These are phyloP conservation scores for Chondrilla cf. caribensis DNA, from an alignment of 37 sponge, comb jelly and placozoan species.

Conservation along the genomic window DNA sequence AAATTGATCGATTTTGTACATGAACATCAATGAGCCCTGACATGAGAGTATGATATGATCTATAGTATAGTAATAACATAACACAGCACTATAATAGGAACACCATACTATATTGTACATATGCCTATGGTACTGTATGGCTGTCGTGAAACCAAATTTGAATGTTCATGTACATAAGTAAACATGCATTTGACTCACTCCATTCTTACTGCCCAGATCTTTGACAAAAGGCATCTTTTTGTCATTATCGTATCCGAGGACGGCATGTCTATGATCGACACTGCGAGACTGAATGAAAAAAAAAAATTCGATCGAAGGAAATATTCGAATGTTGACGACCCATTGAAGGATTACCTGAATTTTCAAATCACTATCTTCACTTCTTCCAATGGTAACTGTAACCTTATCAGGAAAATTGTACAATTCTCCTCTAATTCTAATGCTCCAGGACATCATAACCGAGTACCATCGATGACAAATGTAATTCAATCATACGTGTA, in stretches of 20 bases:
- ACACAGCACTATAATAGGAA: too few species aligned
- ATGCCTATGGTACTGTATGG: too few species aligned
- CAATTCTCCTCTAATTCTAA: slow-evolving; percentile 22
- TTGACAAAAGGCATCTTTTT: not conserved
- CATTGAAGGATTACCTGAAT: slow-evolving; percentile 3
- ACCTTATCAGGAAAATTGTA: not conserved
- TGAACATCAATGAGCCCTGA: too few species aligned
- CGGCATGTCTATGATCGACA: slow-evolving; percentile 43
- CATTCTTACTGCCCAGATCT: slow-evolving; percentile 51
- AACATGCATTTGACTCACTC: slow-evolving; percentile 18
- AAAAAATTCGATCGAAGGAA: too few species aligned
- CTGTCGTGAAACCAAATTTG: too few species aligned
- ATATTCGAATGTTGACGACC: too few species aligned
- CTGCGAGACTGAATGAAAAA: slow-evolving; percentile 27
- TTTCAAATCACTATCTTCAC: slow-evolving; percentile 1
- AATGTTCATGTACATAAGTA: too few species aligned
- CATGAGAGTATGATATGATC: too few species aligned
- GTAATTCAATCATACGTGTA: not conserved
- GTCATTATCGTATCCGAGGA: slow-evolving; percentile 24
- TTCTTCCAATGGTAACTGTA: slow-evolving; percentile 10
- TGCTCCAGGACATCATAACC: not conserved
- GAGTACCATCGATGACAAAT: not conserved
- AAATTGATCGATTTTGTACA: too few species aligned
- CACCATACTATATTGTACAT: too few species aligned
- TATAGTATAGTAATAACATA: too few species aligned